Percentiles rank a stretch among this genome's conserved stretches.
Evolutionary conservation across 2,888 invertebrate species (phyloP).

Genomic region (Syrphus vitripennis): DNA sequence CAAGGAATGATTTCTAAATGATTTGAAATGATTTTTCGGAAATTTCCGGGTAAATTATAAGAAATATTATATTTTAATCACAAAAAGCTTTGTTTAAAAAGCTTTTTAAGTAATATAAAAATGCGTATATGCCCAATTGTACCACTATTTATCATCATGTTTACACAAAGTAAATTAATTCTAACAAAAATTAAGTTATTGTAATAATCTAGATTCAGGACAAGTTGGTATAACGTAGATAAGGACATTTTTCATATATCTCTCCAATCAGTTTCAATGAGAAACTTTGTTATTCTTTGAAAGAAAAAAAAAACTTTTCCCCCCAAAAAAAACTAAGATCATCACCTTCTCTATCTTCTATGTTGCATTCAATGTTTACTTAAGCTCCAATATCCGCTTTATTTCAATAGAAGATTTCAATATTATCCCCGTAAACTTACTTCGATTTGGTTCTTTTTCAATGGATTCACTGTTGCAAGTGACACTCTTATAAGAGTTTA

Average conservation of each 20-base stretch:
- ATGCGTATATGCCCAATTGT: too few relatives aligned
- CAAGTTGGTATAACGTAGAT: too few relatives aligned
- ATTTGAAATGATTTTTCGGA: too few relatives aligned
- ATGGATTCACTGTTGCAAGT: slow-evolving; percentile 26
- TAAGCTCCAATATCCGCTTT: not conserved
- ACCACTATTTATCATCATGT: too few relatives aligned
- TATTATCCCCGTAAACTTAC: not conserved
- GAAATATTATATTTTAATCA: too few relatives aligned
- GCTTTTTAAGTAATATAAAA: too few relatives aligned
- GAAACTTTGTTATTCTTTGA: not conserved
- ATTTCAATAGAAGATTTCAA: not conserved
- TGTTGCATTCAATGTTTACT: not conserved
- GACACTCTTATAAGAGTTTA: slow-evolving; percentile 39
- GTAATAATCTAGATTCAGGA: too few relatives aligned
- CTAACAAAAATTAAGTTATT: too few relatives aligned
- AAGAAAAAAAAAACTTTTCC: not conserved
- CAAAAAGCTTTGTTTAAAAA: too few relatives aligned
- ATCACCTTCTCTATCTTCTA: not conserved
- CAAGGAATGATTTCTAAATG: too few relatives aligned
- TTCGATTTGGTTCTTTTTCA: not conserved
- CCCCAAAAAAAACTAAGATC: not conserved
- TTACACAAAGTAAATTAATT: too few relatives aligned
- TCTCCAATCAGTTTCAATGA: not conserved
- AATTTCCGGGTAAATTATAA: too few relatives aligned
- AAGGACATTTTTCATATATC: not conserved